A percentile compares a stretch with the other conserved stretches of the same genome.
phyloP scores from a whole-genome alignment of 2,888 invertebrate species.

The Idaea straminata region DNA sequence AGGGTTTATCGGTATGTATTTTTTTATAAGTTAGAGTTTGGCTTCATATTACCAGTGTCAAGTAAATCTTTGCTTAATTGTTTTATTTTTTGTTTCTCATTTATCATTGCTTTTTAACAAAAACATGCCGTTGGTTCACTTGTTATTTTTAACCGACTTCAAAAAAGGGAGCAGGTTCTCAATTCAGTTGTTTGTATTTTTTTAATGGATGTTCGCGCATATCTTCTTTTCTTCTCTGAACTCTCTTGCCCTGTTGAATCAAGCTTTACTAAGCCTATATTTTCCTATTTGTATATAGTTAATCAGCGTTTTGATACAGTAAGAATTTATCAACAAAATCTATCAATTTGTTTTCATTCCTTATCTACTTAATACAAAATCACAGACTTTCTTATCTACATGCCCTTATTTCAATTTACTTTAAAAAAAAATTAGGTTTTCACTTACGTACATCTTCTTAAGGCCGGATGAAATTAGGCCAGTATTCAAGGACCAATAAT shows the following conservation, averaged over 20 bases:
- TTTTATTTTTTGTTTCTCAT: too few species aligned
- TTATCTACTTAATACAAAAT: background rate
- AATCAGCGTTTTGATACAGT: background rate
- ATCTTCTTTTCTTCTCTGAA: too few species aligned
- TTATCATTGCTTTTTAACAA: too few species aligned
- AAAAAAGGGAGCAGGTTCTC: too few species aligned
- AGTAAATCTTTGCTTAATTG: too few species aligned
- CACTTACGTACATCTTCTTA: background rate
- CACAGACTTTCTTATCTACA: background rate
- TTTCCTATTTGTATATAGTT: background rate
- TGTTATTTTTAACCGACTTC: too few species aligned
- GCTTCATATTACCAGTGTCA: background rate
- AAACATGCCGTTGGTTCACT: too few species aligned
- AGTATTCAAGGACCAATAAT: too few species aligned
- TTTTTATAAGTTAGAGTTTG: background rate
- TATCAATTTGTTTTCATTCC: background rate
- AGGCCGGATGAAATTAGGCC: too few species aligned
- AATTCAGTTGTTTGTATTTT: too few species aligned
- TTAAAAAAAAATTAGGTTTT: background rate
- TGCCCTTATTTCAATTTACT: background rate
- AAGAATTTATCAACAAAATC: background rate
- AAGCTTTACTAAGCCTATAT: background rate
- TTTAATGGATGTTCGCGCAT: too few species aligned
- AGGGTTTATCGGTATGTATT: conserved; percentile 70
- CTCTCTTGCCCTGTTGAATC: too few species aligned